Base-by-base conservation (phyloP, 1,140 invertebrate genomes). In the Trissolcus basalis region DNA sequence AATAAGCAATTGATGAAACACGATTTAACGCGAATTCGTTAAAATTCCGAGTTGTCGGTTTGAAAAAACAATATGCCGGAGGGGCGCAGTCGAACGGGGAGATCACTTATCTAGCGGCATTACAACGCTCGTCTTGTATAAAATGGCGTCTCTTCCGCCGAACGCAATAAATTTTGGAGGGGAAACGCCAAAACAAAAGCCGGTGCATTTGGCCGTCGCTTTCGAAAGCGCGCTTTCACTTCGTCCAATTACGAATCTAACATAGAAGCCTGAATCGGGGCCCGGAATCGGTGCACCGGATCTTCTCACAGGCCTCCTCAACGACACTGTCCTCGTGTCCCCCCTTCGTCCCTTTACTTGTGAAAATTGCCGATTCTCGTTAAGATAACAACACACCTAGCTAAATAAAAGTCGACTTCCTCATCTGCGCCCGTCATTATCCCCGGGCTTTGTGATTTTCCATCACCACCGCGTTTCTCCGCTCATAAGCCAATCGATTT, bases 201-300 rank as follows among this genome's bases (percentile, higher is more conserved):
- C 67, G 55, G 49, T 11, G 60, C 41, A 53, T 59, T 64, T 54
- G 56, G 49, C 49, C 14, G 69, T 77, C 65, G 76, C 75, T 78
- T 78, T 80, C 76, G 72, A 80, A 78, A 75, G 75, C 74, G 65
- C 77, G 71, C 77, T 81, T 76, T 81, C 80, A 61, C 80, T 50
- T 60, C 44, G 61, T 72, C 64, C 70, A 77, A 80, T 80, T 77
- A 80, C 69, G 76, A 77, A 70, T 76, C 72, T 71, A 76, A 72
- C 70, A 78, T 78, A 74, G 76, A 78, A 74, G 76, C 70, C 76
- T 74, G 76, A 59, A 78, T 74, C 77, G 54, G 58, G 63, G 47
- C 56, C 68, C 71, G 65, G 71, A 75, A 79, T 79, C 71, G 71
- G 70, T 71, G 70, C 76, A 74, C 76, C 76, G 76, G 67, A 78